Evolutionary conservation across 2,888 invertebrate genomes (phyloP), one percentile per base, ranked within the genome.

Genomic region (Luperina testacea): DNA sequence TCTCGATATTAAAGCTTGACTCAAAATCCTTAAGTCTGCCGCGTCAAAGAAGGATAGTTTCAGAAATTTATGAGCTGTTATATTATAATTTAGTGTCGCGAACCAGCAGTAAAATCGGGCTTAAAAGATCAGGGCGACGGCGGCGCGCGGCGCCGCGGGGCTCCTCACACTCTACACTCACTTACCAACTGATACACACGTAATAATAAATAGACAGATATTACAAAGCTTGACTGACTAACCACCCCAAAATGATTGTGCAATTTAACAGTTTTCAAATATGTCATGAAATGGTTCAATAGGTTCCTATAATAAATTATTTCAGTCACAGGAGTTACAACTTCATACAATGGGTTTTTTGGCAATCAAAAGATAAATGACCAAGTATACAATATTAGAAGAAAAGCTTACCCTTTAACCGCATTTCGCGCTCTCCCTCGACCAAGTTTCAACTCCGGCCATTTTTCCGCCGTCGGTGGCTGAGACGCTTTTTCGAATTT

Each of bases 61-160:
- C 92, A 88, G 93, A 93, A 96, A 97, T 96, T 96, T 96, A 97
- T 93, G 96, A 95, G 93, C 92, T 96, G 96, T 96, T 96, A 95
- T 96, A 97, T 96, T 96, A 96, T 97, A 96, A 97, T 97, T 96
- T 96, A 97, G 95, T 96, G 91, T 92, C 92, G 94, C 93, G 92
- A 92, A 92, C 92, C 90, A 91, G 93, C 94, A 93, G 95, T 95
- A 96, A 96, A 96, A 94, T 94, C 92, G 91, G 92, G 95, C 96
- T 97, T 96, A 97, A 95, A 95, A 96, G 96, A 96, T 97, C 95
- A 95, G 90, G 90, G 88, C 72, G 88, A 86, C 84, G 88, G 87
- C 83, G 88, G 87, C 69, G 81, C 73, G 79, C 71, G 81, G 83
- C 90, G 84, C 88, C 79, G 77, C 90, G 87, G 82, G 89, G 81